Base-by-base conservation (phyloP, 2,113 vertebrate genomes). In the Lycaon pictus region DNA sequence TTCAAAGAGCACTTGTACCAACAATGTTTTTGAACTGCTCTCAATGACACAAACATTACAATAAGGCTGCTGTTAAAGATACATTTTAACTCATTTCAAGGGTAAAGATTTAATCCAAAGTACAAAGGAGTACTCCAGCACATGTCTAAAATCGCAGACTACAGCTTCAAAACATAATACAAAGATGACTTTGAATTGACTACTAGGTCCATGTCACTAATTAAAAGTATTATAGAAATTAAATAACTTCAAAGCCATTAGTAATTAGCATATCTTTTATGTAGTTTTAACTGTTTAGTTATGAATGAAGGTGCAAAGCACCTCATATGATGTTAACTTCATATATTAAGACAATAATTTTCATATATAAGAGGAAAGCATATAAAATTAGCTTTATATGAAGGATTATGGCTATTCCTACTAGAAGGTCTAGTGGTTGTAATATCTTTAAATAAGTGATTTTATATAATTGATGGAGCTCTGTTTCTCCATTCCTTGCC, bases 101-200 rank as follows among this genome's bases (percentile, higher is more conserved):
- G 15, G 1, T 96, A 80, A 84, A 51, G 27, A 37, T 55, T 77
- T 85, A 91, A 76, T 62, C 5, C 9, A 76, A 55, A 4, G 1
- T 23, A n/a, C 1, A 56, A 4, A 5, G 63, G 12, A 32, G 1
- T 48, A 48, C 3, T 62, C 6, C 0, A 90, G 2, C 25, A 29
- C 43, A 12, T 51, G 11, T 91, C 72, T 80, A 51, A 77, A 63
- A n/a, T 29, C 19, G 29, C 1, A 71, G 22, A 48, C 5, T n/a
- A 63, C 35, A 58, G 17, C 51, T 95, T 93, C n/a, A 89, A 84
- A 81, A 60, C 16, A n/a, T n/a, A 60, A 96, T 43, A 63, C 23
- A 90, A 83, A 72, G 8, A 48, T 55, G 19, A 76, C 7, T 56
- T 76, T 62, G 72, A 82, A 65, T 90, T 9, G 4, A 20, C 60